These are phyloP conservation scores for Erinaceus europaeus DNA, from an alignment of 2,113 vertebrate species.

Conservation along the genomic window DNA sequence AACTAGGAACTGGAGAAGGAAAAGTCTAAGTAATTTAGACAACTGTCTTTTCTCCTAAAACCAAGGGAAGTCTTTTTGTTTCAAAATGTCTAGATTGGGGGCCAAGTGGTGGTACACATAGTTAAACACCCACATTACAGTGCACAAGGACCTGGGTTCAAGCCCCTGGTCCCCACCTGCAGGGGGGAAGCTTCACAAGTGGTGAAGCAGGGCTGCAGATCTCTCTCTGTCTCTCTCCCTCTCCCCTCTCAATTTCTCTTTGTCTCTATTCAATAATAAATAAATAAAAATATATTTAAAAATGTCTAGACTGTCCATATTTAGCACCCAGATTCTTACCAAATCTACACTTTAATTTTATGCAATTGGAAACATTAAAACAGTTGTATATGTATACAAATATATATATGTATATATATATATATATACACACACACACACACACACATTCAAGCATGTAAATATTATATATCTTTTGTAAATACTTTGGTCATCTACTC, in stretches of 20 bases:
- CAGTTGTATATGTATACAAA: not conserved
- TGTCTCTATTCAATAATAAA: too few species aligned
- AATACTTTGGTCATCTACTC: not conserved
- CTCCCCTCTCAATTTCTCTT: too few species aligned
- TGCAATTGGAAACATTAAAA: not conserved
- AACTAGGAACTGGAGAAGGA: not conserved
- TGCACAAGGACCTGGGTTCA: too few species aligned
- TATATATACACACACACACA: not conserved
- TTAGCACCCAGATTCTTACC: not conserved
- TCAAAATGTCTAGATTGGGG: not conserved
- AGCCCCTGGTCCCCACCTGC: too few species aligned
- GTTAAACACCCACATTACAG: too few species aligned
- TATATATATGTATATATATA: not conserved
- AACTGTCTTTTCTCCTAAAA: not conserved
- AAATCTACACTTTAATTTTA: not conserved
- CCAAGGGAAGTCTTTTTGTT: not conserved
- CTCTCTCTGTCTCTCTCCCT: too few species aligned
- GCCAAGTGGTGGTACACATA: too few species aligned
- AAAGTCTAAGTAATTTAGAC: constrained; percentile 14
- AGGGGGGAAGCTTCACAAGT: too few species aligned
- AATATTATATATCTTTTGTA: not conserved
- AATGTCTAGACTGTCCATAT: not conserved
- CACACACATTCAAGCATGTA: not conserved
- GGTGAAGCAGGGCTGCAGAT: too few species aligned
- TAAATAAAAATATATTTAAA: too few species aligned